These are phyloP conservation scores for Corythornis madagascariensis DNA, from an alignment of 2,113 vertebrate species.

Conservation along the genomic window DNA sequence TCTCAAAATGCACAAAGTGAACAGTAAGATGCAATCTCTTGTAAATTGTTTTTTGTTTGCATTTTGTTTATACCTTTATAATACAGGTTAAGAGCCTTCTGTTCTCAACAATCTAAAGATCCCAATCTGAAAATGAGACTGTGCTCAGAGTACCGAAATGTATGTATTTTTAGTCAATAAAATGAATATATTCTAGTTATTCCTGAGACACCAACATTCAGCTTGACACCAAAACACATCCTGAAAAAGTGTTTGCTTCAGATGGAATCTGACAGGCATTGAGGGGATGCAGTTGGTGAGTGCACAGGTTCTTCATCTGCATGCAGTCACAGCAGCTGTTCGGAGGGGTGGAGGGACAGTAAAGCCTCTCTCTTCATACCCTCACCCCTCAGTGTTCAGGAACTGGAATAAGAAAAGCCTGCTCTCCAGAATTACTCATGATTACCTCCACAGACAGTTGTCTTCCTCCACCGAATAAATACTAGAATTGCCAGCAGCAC, in stretches of 20 bases:
- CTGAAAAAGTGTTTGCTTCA: neutral
- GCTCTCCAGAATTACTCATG: neutral
- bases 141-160: neutral
- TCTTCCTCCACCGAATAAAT: constrained; percentile 90
- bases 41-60: neutral
- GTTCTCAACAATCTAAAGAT: neutral
- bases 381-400: neutral
- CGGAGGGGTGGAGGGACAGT: neutral
- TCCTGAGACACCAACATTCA: neutral
- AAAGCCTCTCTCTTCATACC: neutral
- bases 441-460: constrained; percentile 82
- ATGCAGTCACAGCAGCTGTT: neutral
- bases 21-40: neutral
- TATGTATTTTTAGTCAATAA: neutral
- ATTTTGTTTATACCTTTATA: neutral
- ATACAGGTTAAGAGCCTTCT: neutral
- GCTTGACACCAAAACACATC: neutral
- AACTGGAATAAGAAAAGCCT: neutral
- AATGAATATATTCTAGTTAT: neutral
- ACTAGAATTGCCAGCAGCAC: constrained; percentile 82
- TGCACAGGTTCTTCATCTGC: neutral
- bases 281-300: neutral
- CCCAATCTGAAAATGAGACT: neutral
- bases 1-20: neutral
- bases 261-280: neutral